Percentiles rank a stretch among this genome's conserved stretches.
phyloP scores from a whole-genome alignment of 2,797 vertebrate species.

The Eleutherodactylus coqui region DNA sequence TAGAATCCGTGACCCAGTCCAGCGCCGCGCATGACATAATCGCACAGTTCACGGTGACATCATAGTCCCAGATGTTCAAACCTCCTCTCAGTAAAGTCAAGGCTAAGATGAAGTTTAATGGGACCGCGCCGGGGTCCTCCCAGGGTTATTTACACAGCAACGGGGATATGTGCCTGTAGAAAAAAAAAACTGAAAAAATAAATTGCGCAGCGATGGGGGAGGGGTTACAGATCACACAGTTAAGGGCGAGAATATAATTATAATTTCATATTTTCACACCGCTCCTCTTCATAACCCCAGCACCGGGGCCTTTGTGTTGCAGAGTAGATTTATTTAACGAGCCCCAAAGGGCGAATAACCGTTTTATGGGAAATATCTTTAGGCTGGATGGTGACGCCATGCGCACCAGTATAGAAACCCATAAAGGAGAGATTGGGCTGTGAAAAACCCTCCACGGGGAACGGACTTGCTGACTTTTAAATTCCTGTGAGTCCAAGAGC shows the following conservation, averaged over 20 bases:
- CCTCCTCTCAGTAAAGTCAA: conserved; percentile 10
- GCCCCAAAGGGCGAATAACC: conserved; percentile 24
- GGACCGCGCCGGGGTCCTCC: not conserved
- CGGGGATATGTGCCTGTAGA: not conserved
- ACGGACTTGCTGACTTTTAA: not conserved
- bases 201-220: not conserved
- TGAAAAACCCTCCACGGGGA: not conserved
- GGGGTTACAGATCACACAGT: not conserved
- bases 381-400: conserved; percentile 29
- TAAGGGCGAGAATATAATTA: conserved; percentile 29
- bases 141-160: conserved; percentile 7
- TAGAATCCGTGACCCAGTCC: conserved; percentile 65
- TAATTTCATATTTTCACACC: conserved; percentile 19
- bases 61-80: conserved; percentile 53
- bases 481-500: not conserved
- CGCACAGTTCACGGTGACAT: conserved; percentile 45
- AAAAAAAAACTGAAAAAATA: conserved; percentile 12
- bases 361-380: conserved; percentile 32
- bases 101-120: not conserved
- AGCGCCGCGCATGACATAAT: conserved; percentile 62
- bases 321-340: conserved; percentile 17
- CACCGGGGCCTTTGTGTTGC: not conserved
- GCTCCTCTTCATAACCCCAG: not conserved
- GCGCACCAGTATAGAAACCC: conserved; percentile 24
- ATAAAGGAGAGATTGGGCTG: conserved; percentile 11